These are phyloP conservation scores for Bovichtus diacanthus DNA, from an alignment of 2,797 vertebrate species.

Conservation along the genomic window DNA sequence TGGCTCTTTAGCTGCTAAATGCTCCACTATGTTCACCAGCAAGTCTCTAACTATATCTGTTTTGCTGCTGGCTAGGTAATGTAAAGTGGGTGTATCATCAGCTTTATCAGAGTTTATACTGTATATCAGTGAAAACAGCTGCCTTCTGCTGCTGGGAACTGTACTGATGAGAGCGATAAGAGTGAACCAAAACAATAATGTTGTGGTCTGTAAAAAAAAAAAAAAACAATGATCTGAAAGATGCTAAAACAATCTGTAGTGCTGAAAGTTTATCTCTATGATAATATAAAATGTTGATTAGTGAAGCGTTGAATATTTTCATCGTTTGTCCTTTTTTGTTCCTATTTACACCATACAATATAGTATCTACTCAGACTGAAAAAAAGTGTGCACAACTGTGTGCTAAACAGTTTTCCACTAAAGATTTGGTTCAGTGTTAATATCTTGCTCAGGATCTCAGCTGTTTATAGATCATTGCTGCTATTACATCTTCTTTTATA, in stretches of 20 bases:
- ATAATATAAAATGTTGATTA: neutral
- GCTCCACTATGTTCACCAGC: neutral
- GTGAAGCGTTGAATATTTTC: neutral
- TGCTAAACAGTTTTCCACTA: neutral
- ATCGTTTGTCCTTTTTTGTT: neutral
- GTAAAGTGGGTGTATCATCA: neutral
- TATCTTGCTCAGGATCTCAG: neutral
- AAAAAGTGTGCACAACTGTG: neutral
- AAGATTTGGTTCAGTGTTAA: neutral
- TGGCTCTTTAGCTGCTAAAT: neutral
- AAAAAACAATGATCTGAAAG: neutral
- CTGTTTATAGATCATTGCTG: neutral
- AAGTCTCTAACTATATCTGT: neutral
- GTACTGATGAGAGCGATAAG: neutral
- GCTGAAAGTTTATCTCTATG: too few relatives aligned
- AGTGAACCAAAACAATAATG: neutral
- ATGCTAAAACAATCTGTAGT: neutral
- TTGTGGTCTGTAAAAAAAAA: neutral
- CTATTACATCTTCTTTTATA: neutral
- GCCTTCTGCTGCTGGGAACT: neutral
- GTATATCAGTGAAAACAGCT: constrained; percentile 1
- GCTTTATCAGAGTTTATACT: neutral
- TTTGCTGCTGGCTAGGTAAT: neutral
- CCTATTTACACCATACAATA: neutral
- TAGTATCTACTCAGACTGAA: neutral